Evolutionary conservation across 2,888 invertebrate genomes (phyloP).

Genomic region (Pegoplata infirma): DNA sequence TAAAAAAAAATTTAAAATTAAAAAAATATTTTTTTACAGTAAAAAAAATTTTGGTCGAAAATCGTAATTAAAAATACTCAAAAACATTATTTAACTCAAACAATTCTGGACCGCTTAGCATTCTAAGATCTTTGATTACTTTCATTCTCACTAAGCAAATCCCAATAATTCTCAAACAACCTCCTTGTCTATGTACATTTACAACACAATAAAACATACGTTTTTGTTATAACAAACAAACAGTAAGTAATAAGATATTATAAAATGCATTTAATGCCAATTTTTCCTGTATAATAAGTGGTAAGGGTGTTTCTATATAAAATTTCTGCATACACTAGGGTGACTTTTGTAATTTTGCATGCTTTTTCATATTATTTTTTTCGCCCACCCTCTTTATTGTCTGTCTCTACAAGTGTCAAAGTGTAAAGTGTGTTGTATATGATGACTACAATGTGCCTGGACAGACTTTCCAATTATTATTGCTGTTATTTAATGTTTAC

Average conservation of each 20-base stretch:
- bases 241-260: conserved; percentile 56
- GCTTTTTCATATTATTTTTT: conserved; percentile 16
- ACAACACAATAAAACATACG: conserved; percentile 43
- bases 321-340: conserved; percentile 8
- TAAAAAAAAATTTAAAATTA: too few relatives aligned
- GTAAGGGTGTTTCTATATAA: neutral
- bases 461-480: conserved; percentile 23
- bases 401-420: conserved; percentile 52
- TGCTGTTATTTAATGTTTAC: conserved; percentile 38
- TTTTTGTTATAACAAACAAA: conserved; percentile 54
- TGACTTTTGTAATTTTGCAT: conserved; percentile 26
- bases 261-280: conserved; percentile 58
- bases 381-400: neutral
- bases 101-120: too few relatives aligned
- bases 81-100: too few relatives aligned
- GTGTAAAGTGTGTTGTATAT: conserved; percentile 50
- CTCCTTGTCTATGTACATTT: too few relatives aligned
- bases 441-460: neutral
- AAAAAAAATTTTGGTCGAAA: too few relatives aligned
- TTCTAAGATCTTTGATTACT: too few relatives aligned
- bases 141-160: too few relatives aligned
- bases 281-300: neutral
- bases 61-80: too few relatives aligned
- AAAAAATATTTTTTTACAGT: too few relatives aligned
- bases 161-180: too few relatives aligned